phyloP scores from a whole-genome alignment of 1,140 invertebrate genomes.

The Copidosoma floridanum region DNA sequence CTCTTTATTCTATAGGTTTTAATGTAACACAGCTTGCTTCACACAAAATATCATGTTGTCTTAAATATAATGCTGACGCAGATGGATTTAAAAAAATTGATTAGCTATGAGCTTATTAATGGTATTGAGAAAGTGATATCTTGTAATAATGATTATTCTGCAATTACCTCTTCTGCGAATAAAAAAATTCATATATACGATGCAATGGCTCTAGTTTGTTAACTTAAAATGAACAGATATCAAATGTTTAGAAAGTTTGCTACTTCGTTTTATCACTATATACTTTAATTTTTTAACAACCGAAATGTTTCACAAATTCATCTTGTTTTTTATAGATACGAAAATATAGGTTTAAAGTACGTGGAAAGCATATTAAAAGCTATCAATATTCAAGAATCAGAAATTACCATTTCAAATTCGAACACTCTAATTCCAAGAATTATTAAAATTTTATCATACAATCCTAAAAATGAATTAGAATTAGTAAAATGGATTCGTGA shows the following conservation, averaged over 20 bases:
- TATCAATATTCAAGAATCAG: neutral
- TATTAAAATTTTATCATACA: neutral
- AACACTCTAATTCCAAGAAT: neutral
- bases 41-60: no score
- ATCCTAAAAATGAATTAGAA: neutral
- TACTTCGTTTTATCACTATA: neutral
- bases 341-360: neutral
- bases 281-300: neutral
- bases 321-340: neutral
- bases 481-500: no score
- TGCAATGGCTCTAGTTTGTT: neutral
- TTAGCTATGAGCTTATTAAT: neutral
- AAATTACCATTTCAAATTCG: neutral
- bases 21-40: no score
- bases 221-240: neutral
- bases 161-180: neutral
- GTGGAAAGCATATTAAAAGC: neutral
- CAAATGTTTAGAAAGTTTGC: slow-evolving; percentile 1
- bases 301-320: neutral
- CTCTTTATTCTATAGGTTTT: no score
- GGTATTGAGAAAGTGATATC: neutral
- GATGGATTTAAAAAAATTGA: no score
- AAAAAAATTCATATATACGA: neutral
- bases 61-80: no score
- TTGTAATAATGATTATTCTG: neutral